Percentiles rank a stretch among this genome's conserved stretches.
These are phyloP conservation scores for Timema podura DNA, from an alignment of 2,888 invertebrate species.

Conservation along the genomic window DNA sequence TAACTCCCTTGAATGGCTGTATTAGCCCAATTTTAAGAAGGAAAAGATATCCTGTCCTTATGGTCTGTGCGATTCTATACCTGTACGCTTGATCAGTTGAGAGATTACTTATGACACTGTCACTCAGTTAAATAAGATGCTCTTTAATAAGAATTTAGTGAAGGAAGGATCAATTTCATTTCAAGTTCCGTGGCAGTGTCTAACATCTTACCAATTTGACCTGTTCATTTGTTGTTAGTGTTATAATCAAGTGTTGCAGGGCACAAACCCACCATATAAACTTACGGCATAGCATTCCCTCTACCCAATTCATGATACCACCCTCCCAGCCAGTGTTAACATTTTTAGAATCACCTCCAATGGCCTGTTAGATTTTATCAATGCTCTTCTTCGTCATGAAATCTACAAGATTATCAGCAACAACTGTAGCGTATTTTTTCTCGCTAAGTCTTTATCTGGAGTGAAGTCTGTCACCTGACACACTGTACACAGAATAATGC, in stretches of 20 bases:
- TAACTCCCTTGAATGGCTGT: slow-evolving; percentile 15
- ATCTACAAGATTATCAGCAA: slow-evolving; percentile 16
- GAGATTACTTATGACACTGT: slow-evolving; percentile 12
- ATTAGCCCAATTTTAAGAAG: slow-evolving; percentile 14
- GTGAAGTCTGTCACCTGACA: not conserved
- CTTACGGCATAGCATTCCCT: not conserved
- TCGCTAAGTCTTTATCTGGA: slow-evolving; percentile 11
- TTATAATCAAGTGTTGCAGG: too few species aligned
- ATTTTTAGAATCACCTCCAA: slow-evolving; percentile 8
- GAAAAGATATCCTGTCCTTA: slow-evolving; percentile 10
- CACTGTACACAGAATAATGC: slow-evolving; percentile 7
- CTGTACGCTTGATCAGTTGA: slow-evolving; percentile 15
- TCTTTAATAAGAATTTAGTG: too few species aligned
- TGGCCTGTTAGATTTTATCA: slow-evolving; percentile 15
- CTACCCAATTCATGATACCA: not conserved
- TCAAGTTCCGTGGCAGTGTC: too few species aligned
- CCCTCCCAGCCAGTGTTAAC: slow-evolving; percentile 5
- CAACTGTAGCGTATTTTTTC: slow-evolving; percentile 9
- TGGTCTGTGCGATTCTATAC: slow-evolving; percentile 14
- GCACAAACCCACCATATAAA: not conserved
- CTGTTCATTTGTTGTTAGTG: too few species aligned
- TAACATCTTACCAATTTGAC: too few species aligned
- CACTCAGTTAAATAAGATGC: not conserved
- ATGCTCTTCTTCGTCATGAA: slow-evolving; percentile 16
- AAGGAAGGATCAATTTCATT: too few species aligned